Percentiles rank a stretch among this genome's conserved stretches.
phyloP scores from a whole-genome alignment of 2,797 vertebrate genomes.

The Holocentrus rufus region DNA sequence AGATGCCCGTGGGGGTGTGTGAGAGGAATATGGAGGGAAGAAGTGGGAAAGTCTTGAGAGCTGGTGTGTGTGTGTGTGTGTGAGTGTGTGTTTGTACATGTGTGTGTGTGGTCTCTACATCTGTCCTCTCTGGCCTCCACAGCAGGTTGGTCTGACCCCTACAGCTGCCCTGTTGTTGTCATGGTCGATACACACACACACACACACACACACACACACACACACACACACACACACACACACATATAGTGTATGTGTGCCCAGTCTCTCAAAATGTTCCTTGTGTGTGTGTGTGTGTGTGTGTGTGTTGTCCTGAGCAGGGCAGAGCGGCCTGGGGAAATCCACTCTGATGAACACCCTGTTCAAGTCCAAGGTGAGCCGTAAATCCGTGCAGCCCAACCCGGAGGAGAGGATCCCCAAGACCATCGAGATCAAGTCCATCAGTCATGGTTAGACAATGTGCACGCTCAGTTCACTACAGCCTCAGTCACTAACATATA shows the following conservation, averaged over 20 bases:
- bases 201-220: not conserved
- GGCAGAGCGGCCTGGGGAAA: conserved; percentile 96
- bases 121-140: conserved; percentile 46
- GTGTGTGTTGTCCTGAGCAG: conserved; percentile 73
- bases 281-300: conserved; percentile 14
- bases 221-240: too few species aligned
- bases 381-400: conserved; percentile 88
- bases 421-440: conserved; percentile 96
- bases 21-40: not conserved
- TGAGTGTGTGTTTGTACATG: not conserved
- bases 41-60: not conserved
- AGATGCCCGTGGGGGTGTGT: conserved; percentile 16
- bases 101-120: conserved; percentile 56
- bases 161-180: conserved; percentile 53
- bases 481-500: not conserved
- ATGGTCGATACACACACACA: conserved; percentile 20
- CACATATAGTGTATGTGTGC: too few species aligned
- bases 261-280: conserved; percentile 21
- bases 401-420: conserved; percentile 93
- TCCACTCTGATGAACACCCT: conserved; percentile 98
- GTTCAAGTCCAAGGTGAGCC: conserved; percentile 98
- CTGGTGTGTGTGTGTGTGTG: not conserved
- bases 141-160: conserved; percentile 52
- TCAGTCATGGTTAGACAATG: conserved; percentile 88
- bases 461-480: conserved; percentile 21